A percentile compares a stretch with the other conserved stretches of the same genome.
Conservation (phyloP, 2,888 invertebrate genomes). For the Beris chalybata region DNA sequence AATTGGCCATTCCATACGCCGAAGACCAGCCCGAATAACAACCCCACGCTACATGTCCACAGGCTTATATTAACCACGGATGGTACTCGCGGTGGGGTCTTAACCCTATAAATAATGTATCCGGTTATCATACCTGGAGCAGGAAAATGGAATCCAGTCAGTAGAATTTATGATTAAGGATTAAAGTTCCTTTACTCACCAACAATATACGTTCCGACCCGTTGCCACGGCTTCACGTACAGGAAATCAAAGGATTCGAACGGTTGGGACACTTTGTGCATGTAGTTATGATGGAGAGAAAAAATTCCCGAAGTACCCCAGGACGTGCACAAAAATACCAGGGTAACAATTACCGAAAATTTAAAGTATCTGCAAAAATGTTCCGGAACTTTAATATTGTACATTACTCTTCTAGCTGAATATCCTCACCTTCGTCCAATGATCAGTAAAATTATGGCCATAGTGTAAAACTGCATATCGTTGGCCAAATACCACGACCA, state of each 20-base stretch:
- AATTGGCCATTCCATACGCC: slow-evolving; percentile 70
- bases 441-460: slow-evolving; percentile 67
- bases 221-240: slow-evolving; percentile 83
- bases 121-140: slow-evolving; percentile 68
- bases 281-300: slow-evolving; percentile 73
- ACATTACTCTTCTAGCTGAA: too few species aligned
- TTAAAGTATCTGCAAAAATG: slow-evolving; percentile 61
- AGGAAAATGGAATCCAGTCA: neutral
- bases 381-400: too few species aligned
- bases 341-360: slow-evolving; percentile 62
- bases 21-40: slow-evolving; percentile 67
- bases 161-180: neutral
- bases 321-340: slow-evolving; percentile 67
- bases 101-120: slow-evolving; percentile 69
- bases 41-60: slow-evolving; percentile 64
- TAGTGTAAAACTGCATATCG: slow-evolving; percentile 75
- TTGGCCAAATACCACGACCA: slow-evolving; percentile 86
- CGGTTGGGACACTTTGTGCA: slow-evolving; percentile 74
- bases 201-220: slow-evolving; percentile 78
- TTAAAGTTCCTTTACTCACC: slow-evolving; percentile 58
- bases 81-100: slow-evolving; percentile 65
- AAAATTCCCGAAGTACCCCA: slow-evolving; percentile 77
- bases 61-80: slow-evolving; percentile 61
- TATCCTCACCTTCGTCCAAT: slow-evolving; percentile 68
- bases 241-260: slow-evolving; percentile 81